phyloP scores from a whole-genome alignment of 1,140 invertebrate species.

The Drosophila pachea region DNA sequence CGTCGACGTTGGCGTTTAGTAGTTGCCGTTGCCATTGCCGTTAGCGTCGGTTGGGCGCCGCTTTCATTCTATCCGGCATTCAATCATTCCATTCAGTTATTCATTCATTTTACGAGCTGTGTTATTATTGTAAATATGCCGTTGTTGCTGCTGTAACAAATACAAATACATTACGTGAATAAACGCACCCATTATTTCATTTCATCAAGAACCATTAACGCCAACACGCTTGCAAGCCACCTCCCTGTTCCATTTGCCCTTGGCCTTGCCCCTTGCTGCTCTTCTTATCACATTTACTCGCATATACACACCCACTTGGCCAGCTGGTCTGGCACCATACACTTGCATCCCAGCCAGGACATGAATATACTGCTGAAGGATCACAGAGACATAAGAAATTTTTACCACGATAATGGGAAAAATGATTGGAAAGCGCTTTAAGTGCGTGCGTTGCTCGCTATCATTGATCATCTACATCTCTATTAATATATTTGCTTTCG shows the following conservation, averaged over 20 bases:
- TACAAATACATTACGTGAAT: constrained; percentile 78
- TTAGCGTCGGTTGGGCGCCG: constrained; percentile 59
- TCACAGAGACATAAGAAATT: constrained; percentile 54
- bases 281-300: background rate
- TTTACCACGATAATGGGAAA: constrained; percentile 74
- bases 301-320: constrained; percentile 43
- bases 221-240: constrained; percentile 65
- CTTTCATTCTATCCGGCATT: constrained; percentile 70
- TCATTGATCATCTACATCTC: constrained; percentile 42
- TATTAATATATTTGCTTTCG: constrained; percentile 15
- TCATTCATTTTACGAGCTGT: constrained; percentile 74
- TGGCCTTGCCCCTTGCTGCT: background rate
- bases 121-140: constrained; percentile 76
- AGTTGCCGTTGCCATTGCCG: constrained; percentile 17
- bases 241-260: constrained; percentile 8
- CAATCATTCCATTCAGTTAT: constrained; percentile 73
- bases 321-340: constrained; percentile 39
- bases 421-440: constrained; percentile 75
- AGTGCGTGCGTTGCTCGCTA: constrained; percentile 55
- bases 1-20: constrained; percentile 20
- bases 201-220: constrained; percentile 78
- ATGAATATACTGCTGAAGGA: constrained; percentile 66
- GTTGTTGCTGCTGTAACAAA: constrained; percentile 65
- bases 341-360: constrained; percentile 48
- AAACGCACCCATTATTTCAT: constrained; percentile 78